These are phyloP conservation scores for Stegana nigrithorax DNA, from an alignment of 2,888 invertebrate genomes.

Conservation along the genomic window DNA sequence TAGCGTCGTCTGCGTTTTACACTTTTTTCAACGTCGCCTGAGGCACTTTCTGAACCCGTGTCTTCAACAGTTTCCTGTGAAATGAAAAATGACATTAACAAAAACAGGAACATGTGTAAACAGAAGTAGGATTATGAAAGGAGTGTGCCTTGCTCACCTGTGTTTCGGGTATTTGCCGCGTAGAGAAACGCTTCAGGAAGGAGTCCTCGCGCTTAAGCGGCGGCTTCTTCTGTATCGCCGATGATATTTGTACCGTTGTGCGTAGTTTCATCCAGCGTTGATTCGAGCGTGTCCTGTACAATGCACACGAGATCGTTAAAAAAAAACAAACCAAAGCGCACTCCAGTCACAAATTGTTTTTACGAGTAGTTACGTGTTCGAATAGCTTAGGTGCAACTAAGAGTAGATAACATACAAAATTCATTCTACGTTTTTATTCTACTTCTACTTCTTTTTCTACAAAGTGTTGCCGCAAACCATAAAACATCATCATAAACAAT, in stretches of 20 bases:
- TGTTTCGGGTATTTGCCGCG: constrained; percentile 88
- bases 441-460: too few species aligned
- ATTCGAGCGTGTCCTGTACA: constrained; percentile 86
- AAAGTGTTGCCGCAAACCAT: too few species aligned
- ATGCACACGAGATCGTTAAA: constrained; percentile 12
- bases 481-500: too few species aligned
- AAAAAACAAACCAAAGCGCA: too few species aligned
- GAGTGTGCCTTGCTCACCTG: constrained; percentile 72
- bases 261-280: constrained; percentile 97
- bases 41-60: constrained; percentile 78
- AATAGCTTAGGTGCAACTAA: too few species aligned
- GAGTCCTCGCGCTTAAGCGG: constrained; percentile 92
- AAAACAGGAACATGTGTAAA: background rate
- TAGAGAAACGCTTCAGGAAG: constrained; percentile 93
- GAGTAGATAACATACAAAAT: too few species aligned
- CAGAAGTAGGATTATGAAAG: background rate
- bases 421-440: too few species aligned
- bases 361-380: too few species aligned
- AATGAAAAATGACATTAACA: constrained; percentile 7
- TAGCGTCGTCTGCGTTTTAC: constrained; percentile 75
- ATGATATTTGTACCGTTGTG: constrained; percentile 92
- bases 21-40: constrained; percentile 72
- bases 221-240: constrained; percentile 90
- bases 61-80: constrained; percentile 74
- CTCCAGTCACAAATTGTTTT: background rate